Percentiles rank a stretch among this genome's conserved stretches.
These are phyloP conservation scores for Fulica atra DNA, from an alignment of 2,113 vertebrate genomes.

Conservation along the genomic window DNA sequence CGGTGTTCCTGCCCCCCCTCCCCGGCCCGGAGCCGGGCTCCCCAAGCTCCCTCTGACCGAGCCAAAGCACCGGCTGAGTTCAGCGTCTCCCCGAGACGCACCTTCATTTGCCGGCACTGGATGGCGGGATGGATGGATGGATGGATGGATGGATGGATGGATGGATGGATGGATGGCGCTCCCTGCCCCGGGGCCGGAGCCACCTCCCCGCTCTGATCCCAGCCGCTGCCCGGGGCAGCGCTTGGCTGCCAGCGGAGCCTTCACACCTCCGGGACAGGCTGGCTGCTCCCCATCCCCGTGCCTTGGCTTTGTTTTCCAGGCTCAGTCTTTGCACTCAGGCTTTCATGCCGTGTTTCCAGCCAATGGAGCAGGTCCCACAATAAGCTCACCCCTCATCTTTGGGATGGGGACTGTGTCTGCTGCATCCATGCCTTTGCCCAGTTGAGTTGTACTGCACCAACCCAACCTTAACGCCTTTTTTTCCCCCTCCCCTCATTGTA, in stretches of 20 bases:
- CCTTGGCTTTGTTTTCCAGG: not conserved
- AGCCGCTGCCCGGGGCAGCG: not conserved
- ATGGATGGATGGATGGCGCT: not conserved
- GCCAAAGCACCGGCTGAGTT: not conserved
- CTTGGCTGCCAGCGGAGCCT: not conserved
- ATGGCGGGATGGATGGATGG: too few species aligned
- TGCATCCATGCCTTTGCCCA: fast-evolving
- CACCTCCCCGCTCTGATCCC: not conserved
- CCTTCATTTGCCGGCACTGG: not conserved
- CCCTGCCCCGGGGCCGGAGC: not conserved
- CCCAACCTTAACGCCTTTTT: not conserved
- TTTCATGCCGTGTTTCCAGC: not conserved
- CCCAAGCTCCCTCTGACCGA: not conserved
- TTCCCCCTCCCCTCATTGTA: not conserved
- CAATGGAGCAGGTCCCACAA: fast-evolving
- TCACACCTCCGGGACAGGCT: not conserved
- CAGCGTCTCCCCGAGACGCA: not conserved
- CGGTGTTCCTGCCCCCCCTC: too few species aligned
- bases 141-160: too few species aligned
- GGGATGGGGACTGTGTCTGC: not conserved
- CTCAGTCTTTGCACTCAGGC: not conserved
- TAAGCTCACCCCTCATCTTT: too few species aligned
- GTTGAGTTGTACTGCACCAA: not conserved
- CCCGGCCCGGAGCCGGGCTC: not conserved
- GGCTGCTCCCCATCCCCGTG: not conserved